A percentile compares a stretch with the other conserved stretches of the same genome.
These are phyloP conservation scores for Drosophila ironensis DNA, from an alignment of 1,140 invertebrate species.

Conservation along the genomic window DNA sequence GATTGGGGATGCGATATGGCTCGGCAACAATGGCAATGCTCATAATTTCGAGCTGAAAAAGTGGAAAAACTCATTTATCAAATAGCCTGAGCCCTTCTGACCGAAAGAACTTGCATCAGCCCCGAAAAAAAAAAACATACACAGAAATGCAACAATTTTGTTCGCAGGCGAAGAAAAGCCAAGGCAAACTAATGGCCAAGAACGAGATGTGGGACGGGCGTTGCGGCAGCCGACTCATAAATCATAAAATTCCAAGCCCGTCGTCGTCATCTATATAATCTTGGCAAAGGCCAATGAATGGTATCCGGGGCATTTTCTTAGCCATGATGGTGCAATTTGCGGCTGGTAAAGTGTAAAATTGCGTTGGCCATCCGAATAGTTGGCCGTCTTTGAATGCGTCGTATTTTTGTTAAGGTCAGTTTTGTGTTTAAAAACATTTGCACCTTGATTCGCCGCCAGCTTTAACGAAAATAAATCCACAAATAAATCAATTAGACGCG, in stretches of 20 bases:
- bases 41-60: constrained; percentile 57
- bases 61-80: constrained; percentile 76
- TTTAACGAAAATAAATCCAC: constrained; percentile 29
- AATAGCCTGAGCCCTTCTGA: constrained; percentile 50
- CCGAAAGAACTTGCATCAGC: constrained; percentile 22
- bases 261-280: constrained; percentile 75
- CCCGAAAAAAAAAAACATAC: not conserved
- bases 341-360: constrained; percentile 79
- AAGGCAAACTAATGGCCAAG: constrained; percentile 11
- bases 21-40: constrained; percentile 41
- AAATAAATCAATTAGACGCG: constrained; percentile 62
- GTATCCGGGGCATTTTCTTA: constrained; percentile 29
- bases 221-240: constrained; percentile 66
- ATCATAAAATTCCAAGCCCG: constrained; percentile 75
- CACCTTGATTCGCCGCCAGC: constrained; percentile 1
- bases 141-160: constrained; percentile 70
- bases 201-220: not conserved
- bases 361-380: constrained; percentile 67
- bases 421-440: constrained; percentile 1
- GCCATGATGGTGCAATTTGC: constrained; percentile 78
- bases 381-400: constrained; percentile 6
- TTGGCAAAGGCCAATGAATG: constrained; percentile 47
- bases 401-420: not conserved
- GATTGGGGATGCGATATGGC: constrained; percentile 31
- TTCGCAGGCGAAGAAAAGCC: constrained; percentile 28